A percentile compares a stretch with the other conserved stretches of the same genome.
These are phyloP conservation scores for Parauchenoglanis punctatus DNA, from an alignment of 2,797 vertebrate species.

Conservation along the genomic window DNA sequence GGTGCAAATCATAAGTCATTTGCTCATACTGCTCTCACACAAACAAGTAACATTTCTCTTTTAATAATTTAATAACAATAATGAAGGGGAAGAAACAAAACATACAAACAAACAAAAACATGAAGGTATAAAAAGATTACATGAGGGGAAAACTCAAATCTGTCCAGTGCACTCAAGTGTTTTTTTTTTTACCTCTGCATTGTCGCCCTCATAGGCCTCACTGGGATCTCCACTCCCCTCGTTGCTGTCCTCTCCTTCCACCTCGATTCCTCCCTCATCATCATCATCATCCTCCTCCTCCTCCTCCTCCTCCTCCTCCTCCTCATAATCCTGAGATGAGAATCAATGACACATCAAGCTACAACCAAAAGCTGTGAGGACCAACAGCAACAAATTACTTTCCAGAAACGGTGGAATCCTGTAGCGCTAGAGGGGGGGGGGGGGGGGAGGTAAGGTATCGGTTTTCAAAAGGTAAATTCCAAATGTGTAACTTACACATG, in stretches of 20 bases:
- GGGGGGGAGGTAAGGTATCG: too few species aligned
- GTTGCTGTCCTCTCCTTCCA: conserved; percentile 93
- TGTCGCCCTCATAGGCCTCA: conserved; percentile 90
- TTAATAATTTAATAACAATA: too few species aligned
- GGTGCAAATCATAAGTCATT: background rate
- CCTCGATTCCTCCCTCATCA: conserved; percentile 88
- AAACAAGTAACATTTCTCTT: background rate
- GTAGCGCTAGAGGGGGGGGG: too few species aligned
- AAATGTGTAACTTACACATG: too few species aligned
- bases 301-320: conserved; percentile 84
- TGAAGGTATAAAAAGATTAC: background rate
- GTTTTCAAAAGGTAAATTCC: too few species aligned
- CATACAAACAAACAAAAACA: too few species aligned
- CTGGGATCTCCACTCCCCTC: conserved; percentile 90
- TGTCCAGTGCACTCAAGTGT: background rate
- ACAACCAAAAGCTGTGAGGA: background rate
- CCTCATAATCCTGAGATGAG: conserved; percentile 84
- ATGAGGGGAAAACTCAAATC: background rate
- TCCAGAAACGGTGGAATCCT: background rate
- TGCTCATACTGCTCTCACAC: background rate
- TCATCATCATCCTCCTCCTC: conserved; percentile 91
- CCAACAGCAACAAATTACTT: background rate
- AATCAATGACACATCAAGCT: background rate
- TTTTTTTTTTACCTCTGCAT: conserved; percentile 80
- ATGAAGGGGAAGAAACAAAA: background rate